These are phyloP conservation scores for Sorex fumeus DNA, from an alignment of 2,113 vertebrate genomes.

Conservation along the genomic window DNA sequence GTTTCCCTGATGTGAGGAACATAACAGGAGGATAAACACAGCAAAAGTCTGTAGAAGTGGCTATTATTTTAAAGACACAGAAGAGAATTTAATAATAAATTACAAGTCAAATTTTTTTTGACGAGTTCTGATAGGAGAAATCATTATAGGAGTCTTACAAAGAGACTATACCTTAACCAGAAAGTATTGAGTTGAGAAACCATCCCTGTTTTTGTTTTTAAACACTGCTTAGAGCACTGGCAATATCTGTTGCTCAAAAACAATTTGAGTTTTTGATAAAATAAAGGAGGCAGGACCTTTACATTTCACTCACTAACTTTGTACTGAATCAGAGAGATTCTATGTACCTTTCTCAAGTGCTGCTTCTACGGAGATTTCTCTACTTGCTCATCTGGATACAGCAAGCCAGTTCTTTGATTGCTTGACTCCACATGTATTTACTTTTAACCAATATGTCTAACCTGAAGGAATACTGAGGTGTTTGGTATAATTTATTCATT, in stretches of 20 bases:
- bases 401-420: background rate
- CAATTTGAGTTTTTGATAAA: constrained; percentile 11
- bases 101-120: constrained; percentile 58
- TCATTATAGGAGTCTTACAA: background rate
- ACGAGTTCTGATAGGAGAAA: constrained; percentile 21
- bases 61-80: background rate
- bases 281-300: background rate
- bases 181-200: constrained; percentile 10
- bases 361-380: background rate
- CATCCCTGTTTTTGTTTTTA: background rate
- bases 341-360: background rate
- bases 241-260: constrained; percentile 14
- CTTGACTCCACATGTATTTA: constrained; percentile 54
- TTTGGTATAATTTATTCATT: constrained; percentile 54
- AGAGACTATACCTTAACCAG: background rate
- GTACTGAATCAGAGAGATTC: background rate
- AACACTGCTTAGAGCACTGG: background rate
- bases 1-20: background rate
- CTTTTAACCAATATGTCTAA: constrained; percentile 15
- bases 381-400: constrained; percentile 20
- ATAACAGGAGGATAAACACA: constrained; percentile 8
- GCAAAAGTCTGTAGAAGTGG: constrained; percentile 20
- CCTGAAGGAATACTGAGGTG: background rate
- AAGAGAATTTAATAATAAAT: constrained; percentile 26
- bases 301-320: background rate